These are phyloP conservation scores for Montipora foliosa DNA, from an alignment of 64 coral and sea anemone genomes.

Conservation along the genomic window DNA sequence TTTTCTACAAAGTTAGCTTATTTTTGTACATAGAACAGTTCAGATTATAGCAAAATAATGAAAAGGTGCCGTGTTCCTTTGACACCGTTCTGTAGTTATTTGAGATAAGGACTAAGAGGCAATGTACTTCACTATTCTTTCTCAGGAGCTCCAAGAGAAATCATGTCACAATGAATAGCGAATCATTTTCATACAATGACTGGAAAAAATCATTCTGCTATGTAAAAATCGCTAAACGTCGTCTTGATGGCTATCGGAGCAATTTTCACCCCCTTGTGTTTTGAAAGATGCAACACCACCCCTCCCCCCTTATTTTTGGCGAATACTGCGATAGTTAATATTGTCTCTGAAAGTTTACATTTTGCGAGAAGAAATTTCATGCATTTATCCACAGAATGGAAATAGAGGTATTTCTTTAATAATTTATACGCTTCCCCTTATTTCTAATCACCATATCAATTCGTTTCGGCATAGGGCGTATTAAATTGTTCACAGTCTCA, in stretches of 20 bases:
- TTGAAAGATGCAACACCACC: not conserved
- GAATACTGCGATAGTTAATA: not conserved
- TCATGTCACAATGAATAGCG: not conserved
- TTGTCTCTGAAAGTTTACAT: conserved; percentile 6
- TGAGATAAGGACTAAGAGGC: not conserved
- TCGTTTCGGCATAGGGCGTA: conserved; percentile 2
- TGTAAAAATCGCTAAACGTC: not conserved
- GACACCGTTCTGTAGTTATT: too few relatives aligned
- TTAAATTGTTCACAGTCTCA: conserved; percentile 13
- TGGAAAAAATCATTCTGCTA: not conserved
- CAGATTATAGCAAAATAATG: too few relatives aligned
- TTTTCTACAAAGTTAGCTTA: conserved; percentile 9
- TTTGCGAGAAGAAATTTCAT: not conserved
- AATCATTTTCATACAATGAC: not conserved
- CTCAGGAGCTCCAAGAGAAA: not conserved
- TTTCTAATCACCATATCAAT: conserved; percentile 14
- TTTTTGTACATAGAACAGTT: not conserved
- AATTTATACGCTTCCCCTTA: not conserved
- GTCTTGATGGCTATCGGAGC: not conserved
- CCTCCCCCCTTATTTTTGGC: not conserved
- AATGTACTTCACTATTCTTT: not conserved
- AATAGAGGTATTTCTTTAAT: not conserved
- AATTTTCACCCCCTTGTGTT: not conserved
- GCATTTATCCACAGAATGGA: not conserved
- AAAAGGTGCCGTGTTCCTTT: too few relatives aligned